Percentiles rank a stretch among this genome's conserved stretches.
Conservation (phyloP, 2,113 vertebrate genomes). For the Ariopsis seemanni region DNA sequence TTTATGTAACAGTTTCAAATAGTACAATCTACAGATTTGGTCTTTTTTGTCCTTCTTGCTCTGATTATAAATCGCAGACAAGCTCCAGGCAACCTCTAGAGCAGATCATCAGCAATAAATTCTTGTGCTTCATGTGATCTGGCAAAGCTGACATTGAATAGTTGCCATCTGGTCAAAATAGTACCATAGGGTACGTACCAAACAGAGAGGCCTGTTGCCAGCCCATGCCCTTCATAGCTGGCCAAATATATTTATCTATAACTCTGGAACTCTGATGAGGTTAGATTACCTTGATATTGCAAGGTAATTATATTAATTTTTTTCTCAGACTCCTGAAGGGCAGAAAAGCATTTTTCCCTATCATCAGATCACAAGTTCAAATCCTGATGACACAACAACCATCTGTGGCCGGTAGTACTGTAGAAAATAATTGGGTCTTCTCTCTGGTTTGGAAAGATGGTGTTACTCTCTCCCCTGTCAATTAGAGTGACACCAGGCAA, state of each 20-base stretch:
- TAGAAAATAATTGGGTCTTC: slow-evolving; percentile 3
- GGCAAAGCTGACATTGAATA: not conserved
- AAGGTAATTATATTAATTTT: not conserved
- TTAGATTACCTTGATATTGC: not conserved
- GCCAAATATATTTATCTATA: not conserved
- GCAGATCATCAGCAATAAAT: not conserved
- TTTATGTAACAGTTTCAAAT: not conserved
- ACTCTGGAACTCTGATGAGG: not conserved
- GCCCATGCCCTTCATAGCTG: not conserved
- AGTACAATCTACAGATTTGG: not conserved
- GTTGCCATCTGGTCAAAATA: slow-evolving; percentile 8
- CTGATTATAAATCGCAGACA: too few species aligned
- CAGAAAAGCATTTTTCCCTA: not conserved
- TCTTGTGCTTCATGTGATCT: not conserved
- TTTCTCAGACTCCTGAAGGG: not conserved
- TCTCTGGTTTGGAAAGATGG: not conserved
- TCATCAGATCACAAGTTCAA: slow-evolving; percentile 1
- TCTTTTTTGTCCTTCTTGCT: not conserved
- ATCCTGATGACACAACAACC: not conserved
- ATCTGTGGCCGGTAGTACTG: not conserved
- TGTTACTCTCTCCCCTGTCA: slow-evolving; percentile 4
- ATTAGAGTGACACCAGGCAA: slow-evolving; percentile 2
- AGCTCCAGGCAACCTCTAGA: not conserved
- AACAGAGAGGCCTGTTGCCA: not conserved
- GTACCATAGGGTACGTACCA: not conserved